These are phyloP conservation scores for Dryas iulia DNA, from an alignment of 1,140 invertebrate genomes.

Conservation along the genomic window DNA sequence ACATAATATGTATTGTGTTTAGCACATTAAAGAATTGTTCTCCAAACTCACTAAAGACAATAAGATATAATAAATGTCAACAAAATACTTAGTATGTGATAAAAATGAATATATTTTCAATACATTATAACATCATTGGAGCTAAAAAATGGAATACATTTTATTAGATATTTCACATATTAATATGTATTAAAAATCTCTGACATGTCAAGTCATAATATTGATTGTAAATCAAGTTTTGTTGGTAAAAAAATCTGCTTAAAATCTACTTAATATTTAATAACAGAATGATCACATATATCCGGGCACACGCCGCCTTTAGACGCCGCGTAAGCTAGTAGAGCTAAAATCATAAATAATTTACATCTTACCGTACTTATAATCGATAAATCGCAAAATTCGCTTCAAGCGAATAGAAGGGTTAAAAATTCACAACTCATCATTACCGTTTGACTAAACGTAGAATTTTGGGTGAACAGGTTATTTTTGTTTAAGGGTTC, in stretches of 20 bases:
- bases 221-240: not conserved
- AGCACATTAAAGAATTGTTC: conserved; percentile 31
- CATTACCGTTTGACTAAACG: conserved; percentile 43
- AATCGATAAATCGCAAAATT: conserved; percentile 47
- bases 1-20: conserved; percentile 35
- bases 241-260: conserved; percentile 26
- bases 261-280: conserved; percentile 19
- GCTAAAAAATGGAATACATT: not conserved
- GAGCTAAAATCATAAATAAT: conserved; percentile 55
- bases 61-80: conserved; percentile 6
- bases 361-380: conserved; percentile 45
- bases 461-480: not conserved
- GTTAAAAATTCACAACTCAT: conserved; percentile 52
- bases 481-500: not conserved
- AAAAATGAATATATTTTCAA: not conserved
- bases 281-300: conserved; percentile 68
- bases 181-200: not conserved
- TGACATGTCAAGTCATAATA: not conserved
- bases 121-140: not conserved
- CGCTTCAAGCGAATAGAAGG: conserved; percentile 58
- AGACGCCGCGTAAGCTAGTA: conserved; percentile 45
- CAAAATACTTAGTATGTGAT: conserved; percentile 10
- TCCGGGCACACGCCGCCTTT: conserved; percentile 47
- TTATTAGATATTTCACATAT: not conserved
- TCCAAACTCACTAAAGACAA: conserved; percentile 11